Percentiles rank a stretch among this genome's conserved stretches.
Conservation (phyloP, 2,888 invertebrate species). For the Palloptera scutellata region DNA sequence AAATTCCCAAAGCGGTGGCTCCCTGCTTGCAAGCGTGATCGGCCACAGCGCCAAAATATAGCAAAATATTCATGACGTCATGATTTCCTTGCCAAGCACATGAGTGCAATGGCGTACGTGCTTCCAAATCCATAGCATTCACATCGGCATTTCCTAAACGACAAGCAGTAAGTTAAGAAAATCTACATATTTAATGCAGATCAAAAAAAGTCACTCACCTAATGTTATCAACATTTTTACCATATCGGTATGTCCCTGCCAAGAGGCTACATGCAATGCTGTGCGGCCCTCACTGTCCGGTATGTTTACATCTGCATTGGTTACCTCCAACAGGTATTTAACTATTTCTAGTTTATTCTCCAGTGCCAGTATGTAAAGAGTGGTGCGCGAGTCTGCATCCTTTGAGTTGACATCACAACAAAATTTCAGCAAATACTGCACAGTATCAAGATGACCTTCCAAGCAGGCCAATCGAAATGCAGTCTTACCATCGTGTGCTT, state of each 20-base stretch:
- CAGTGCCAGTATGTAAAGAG: conserved; percentile 88
- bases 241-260: conserved; percentile 96
- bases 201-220: conserved; percentile 59
- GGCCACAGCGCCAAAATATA: conserved; percentile 82
- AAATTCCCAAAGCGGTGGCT: conserved; percentile 93
- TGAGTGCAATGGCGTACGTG: conserved; percentile 89
- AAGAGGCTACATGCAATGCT: conserved; percentile 87
- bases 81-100: conserved; percentile 96
- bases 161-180: neutral
- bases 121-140: conserved; percentile 87
- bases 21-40: conserved; percentile 95
- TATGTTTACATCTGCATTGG: conserved; percentile 81
- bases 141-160: conserved; percentile 79
- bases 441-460: conserved; percentile 75
- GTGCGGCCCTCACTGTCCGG: conserved; percentile 91
- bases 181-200: neutral
- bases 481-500: conserved; percentile 90
- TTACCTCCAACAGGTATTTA: conserved; percentile 78
- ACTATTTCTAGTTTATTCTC: conserved; percentile 88
- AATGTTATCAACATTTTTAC: conserved; percentile 82
- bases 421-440: conserved; percentile 71
- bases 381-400: conserved; percentile 92
- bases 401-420: conserved; percentile 87
- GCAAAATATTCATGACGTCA: conserved; percentile 79
- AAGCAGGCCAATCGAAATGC: conserved; percentile 72